Evolutionary conservation across 2,113 vertebrate species (phyloP), one percentile per base, ranked within the genome.

Genomic region (Ceyx cyanopectus): DNA sequence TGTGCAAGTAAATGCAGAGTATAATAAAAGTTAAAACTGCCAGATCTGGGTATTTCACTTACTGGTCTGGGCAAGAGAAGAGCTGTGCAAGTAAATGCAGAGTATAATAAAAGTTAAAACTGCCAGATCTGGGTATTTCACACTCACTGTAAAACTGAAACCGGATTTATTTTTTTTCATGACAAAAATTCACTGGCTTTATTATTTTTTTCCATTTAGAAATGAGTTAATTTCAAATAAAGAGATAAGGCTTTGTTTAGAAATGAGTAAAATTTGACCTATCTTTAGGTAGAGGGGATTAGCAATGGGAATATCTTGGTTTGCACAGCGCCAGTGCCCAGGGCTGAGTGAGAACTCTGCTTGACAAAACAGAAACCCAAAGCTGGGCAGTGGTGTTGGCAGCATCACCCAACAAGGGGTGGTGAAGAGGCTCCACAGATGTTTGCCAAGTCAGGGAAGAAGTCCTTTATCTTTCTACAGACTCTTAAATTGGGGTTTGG

Each of bases 21-120:
- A 65, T 50, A 78, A 92, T 68, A 93, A 95, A 94, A 96, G 84
- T 90, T 90, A 96, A 95, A 94, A 86, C 53, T 5, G 45, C 10
- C 77, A 86, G 73, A 84, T 76, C 2, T 65, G 70, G 73, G 92
- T 86, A 34, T 89, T 91, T 93, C 86, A 73, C 74, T 80, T 46
- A 13, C 32, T 26, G 18, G 27, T 27, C 24, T n/a, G 58, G 13
- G 19, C 45, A 50, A 87, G 43, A 63, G 53, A 41, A 76, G 53
- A 53, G 62, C 58, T 75, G 53, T 86, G 50, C 54, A 81, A 87
- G 54, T 50, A 83, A 57, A 78, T 14, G 57, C 69, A 45, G 13
- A 0, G 6, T 89, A 65, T 50, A 78, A 92, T 68, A 93, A 95
- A 94, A 96, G 84, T 90, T 90, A 96, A 95, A 94, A 86, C 53